These are phyloP conservation scores for Gobius niger DNA, from an alignment of 2,113 vertebrate genomes.

Conservation along the genomic window DNA sequence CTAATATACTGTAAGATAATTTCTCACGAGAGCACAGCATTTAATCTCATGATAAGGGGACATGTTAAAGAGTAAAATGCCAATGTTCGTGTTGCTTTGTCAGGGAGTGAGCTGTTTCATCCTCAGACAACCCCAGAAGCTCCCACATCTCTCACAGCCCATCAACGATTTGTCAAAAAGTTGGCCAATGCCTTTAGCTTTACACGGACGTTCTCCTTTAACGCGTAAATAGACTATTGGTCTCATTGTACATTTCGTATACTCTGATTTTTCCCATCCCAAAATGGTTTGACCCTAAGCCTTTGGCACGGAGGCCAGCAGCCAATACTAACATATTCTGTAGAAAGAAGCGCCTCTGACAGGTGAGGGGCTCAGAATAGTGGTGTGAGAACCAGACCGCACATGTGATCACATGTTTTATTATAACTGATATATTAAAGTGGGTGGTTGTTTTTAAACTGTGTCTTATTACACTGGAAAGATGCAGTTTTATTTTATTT, in stretches of 20 bases:
- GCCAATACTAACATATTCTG: slow-evolving; percentile 78
- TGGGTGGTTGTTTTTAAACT: background rate
- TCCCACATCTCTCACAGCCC: slow-evolving; percentile 22
- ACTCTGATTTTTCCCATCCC: slow-evolving; percentile 77
- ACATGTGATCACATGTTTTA: slow-evolving; percentile 16
- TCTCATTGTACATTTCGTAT: slow-evolving; percentile 34
- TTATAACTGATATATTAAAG: slow-evolving; percentile 8
- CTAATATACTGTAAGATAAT: slow-evolving; percentile 32
- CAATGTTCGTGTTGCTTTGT: slow-evolving; percentile 30
- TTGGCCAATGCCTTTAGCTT: slow-evolving; percentile 18
- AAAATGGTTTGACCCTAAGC: slow-evolving; percentile 79
- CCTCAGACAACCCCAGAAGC: background rate
- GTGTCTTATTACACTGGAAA: too few relatives aligned
- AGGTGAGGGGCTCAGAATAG: slow-evolving; percentile 79
- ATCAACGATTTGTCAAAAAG: slow-evolving; percentile 33
- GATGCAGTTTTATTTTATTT: too few relatives aligned
- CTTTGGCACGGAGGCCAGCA: slow-evolving; percentile 66
- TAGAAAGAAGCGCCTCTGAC: slow-evolving; percentile 75
- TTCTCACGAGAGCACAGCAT: slow-evolving; percentile 33
- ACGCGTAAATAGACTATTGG: background rate
- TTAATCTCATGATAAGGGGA: slow-evolving; percentile 57
- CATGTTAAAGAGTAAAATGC: slow-evolving; percentile 42
- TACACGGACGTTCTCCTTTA: background rate
- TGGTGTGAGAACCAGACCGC: slow-evolving; percentile 45
- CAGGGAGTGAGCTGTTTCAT: slow-evolving; percentile 39